phyloP scores from a whole-genome alignment of 2,888 invertebrate genomes.

The Sycophila texana region DNA sequence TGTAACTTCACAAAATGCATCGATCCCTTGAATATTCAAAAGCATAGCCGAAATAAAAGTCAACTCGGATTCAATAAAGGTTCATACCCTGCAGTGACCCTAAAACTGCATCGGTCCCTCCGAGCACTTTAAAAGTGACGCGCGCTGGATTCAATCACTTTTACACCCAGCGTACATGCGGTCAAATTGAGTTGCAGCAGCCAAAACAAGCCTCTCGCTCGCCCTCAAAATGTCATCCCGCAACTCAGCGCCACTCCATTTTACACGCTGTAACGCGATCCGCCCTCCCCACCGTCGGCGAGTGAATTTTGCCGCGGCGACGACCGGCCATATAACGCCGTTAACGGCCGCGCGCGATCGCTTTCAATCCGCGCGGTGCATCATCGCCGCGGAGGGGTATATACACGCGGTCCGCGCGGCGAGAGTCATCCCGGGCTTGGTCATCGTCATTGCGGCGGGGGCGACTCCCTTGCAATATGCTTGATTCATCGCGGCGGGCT shows the following conservation, averaged over 20 bases:
- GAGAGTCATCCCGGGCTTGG: conserved; percentile 8
- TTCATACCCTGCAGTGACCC: too few relatives aligned
- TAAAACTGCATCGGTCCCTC: background rate
- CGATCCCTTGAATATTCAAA: too few relatives aligned
- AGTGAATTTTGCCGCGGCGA: conserved; percentile 3
- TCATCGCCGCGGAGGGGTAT: conserved; percentile 63
- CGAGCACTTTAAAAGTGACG: conserved; percentile 5
- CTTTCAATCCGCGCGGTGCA: conserved; percentile 75
- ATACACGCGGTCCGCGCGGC: conserved; percentile 10
- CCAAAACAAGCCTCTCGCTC: conserved; percentile 7
- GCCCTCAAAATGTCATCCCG: conserved; percentile 30
- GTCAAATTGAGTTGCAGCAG: conserved; percentile 16
- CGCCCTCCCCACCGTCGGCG: background rate
- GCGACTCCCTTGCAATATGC: conserved; percentile 49
- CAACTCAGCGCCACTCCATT: conserved; percentile 42
- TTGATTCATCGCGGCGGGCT: conserved; percentile 55
- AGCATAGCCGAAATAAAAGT: too few relatives aligned
- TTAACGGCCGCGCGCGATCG: conserved; percentile 73
- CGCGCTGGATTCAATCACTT: conserved; percentile 19
- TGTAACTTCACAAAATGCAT: too few relatives aligned
- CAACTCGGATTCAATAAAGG: too few relatives aligned
- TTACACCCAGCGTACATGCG: background rate
- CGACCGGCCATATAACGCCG: conserved; percentile 70
- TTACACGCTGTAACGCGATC: conserved; percentile 38
- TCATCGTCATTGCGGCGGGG: conserved; percentile 55